Evolutionary conservation across 2,113 vertebrate species (phyloP).

Genomic region (Sialia sialis): DNA sequence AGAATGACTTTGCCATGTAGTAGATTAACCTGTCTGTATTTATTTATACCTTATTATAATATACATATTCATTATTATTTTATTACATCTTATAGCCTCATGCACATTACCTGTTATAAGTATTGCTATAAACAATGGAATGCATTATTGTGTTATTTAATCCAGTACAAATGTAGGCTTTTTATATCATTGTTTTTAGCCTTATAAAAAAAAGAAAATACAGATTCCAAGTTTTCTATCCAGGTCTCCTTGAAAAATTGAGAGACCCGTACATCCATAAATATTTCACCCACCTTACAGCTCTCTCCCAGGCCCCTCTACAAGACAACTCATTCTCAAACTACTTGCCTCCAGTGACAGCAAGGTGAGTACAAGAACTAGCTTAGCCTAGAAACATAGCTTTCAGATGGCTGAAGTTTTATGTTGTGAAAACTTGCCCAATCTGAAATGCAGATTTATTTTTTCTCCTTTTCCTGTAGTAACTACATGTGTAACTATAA

Average conservation of each 20-base stretch:
- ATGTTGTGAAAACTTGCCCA: background rate
- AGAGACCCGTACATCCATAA: background rate
- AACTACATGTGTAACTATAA: background rate
- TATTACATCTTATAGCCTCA: background rate
- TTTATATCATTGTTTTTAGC: background rate
- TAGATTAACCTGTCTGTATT: background rate
- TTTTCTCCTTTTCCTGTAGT: background rate
- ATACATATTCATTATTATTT: background rate
- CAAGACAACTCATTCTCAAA: background rate
- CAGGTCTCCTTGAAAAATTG: background rate
- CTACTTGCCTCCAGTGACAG: background rate
- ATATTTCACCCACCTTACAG: background rate
- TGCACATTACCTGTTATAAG: background rate
- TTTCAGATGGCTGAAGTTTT: background rate
- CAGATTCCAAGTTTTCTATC: background rate
- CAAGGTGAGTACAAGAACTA: background rate
- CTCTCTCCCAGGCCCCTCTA: background rate
- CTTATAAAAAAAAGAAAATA: background rate
- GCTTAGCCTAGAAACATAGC: background rate
- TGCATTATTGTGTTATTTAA: background rate
- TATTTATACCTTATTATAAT: background rate
- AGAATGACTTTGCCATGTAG: background rate
- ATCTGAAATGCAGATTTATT: background rate
- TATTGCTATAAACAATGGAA: background rate
- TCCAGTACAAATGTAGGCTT: background rate